Evolutionary conservation across 2,797 vertebrate genomes (phyloP), one percentile per base, ranked within the genome.

Genomic region (Ctenopoma multispine): DNA sequence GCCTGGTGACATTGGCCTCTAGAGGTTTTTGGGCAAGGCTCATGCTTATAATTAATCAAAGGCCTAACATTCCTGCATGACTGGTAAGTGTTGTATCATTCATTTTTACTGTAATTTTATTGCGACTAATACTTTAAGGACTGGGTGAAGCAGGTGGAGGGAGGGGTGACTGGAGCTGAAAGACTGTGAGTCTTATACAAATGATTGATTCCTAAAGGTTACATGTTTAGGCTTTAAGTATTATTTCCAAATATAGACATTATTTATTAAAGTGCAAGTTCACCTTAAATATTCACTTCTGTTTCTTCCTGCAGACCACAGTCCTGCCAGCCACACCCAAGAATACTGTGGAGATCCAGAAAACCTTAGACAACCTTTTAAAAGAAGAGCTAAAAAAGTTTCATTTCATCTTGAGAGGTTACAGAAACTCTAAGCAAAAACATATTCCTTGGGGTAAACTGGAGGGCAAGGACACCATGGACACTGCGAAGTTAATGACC

Each of bases 401-500:
- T 63, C 15, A 48, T 1, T 87, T 80, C 29, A 0, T 4, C 10
- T 61, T 89, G 13, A 0, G 8, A 44, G 6, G 7, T 1, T 4
- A 48, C 7, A 50, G 0, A 0, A 1, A 36, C 14, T 47, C 34
- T 0, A 4, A 7, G 1, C 0, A 5, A 3, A 0, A 6, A 38
- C 0, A 21, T 0, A 79, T 86, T 67, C 7, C 70, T n/a, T 0
- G 0, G 1, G 0, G 73, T 17, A 66, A 57, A 57, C 44, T 87
- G 48, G 61, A 84, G 4, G n/a, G 5, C 44, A 81, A 43, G 7
- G 70, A 75, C 82, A 49, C 4, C 10, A 14, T 0, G 3, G 77
- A 85, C 2, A 70, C 73, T 0, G 59, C 80, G 1, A 34, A 0
- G 0, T 14, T 86, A 50, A 41, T 90, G 59, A 72, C 4, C 2